Base-by-base conservation (phyloP, 2,888 invertebrate species). In the Macaria liturata region DNA sequence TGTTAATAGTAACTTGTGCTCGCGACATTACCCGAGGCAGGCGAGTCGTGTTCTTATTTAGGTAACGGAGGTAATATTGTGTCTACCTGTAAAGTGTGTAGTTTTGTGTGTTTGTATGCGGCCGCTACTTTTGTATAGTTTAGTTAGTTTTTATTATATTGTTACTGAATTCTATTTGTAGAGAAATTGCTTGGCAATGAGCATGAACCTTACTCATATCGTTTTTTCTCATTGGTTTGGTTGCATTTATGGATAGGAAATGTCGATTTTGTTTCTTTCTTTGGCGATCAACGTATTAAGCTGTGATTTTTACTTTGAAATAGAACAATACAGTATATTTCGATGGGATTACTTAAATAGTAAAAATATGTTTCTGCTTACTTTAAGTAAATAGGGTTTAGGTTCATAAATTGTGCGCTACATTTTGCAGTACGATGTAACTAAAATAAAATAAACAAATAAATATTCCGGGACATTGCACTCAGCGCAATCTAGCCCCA, bases 61-160 rank as follows among this genome's bases (percentile, higher is more conserved):
- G 53, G 53, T 54, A 54, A 56, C 50, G 49, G 53, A 50, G 50
- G 50, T 47, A 46, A 44, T 54, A 54, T 53, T 56, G 50, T 49
- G 32, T 51, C 9, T 53, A 61, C 57, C 56, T 49, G 53, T 56
- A 31, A 37, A 56, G 34, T 49, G 45, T 37, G 45, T 51, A 45
- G 45, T 56, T 49, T 20, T 40, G 50, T 60, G 45, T 53, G 9
- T 50, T 50, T 37, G 37, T 45, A 39, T 48, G 50, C 47, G 32
- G 20, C 45, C 20, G 50, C 54, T 55, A 49, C 32, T 59, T 55
- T 47, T 32, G 32, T 55, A 46, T 49, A 53, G 55, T 42, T 48
- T 49, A 53, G 55, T 42, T 48, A 30, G 47, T 44, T 61, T 46
- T 50, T 60, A 49, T 57, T 57, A 37, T 20, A 20, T 20, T 20